Conservation (phyloP, 2,797 vertebrate genomes). For the Euphonia xanthogaster region DNA sequence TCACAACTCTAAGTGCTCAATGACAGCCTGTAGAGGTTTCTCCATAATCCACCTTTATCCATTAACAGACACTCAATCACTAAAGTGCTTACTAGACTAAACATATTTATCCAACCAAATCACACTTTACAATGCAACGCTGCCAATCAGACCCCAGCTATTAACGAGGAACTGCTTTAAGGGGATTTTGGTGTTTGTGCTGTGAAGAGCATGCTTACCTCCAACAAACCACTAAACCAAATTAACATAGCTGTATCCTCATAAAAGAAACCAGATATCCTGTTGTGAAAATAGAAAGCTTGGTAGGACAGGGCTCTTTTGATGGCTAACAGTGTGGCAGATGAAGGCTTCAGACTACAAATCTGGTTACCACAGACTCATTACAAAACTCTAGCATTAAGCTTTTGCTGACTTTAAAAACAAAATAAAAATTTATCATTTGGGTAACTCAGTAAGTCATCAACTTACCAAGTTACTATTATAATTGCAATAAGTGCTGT, state of each 20-base stretch:
- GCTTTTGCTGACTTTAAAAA: conserved; percentile 76
- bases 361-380: conserved; percentile 76
- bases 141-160: conserved; percentile 83
- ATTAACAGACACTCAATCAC: conserved; percentile 88
- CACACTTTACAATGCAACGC: conserved; percentile 84
- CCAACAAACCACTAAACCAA: conserved; percentile 87
- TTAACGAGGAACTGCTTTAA: conserved; percentile 82
- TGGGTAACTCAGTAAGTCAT: conserved; percentile 73
- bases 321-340: conserved; percentile 78
- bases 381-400: conserved; percentile 69
- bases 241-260: conserved; percentile 87
- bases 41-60: conserved; percentile 83
- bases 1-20: conserved; percentile 81
- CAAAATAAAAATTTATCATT: conserved; percentile 76
- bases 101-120: conserved; percentile 86
- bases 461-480: conserved; percentile 67
- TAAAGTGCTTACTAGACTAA: conserved; percentile 87
- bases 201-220: conserved; percentile 85
- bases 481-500: conserved; percentile 76
- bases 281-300: conserved; percentile 83
- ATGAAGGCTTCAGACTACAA: conserved; percentile 76
- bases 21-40: conserved; percentile 82
- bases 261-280: conserved; percentile 89
- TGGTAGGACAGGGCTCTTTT: conserved; percentile 81
- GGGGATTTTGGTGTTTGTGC: conserved; percentile 83